Conservation (phyloP, 2,888 invertebrate species). For the Leucophenga maculata region DNA sequence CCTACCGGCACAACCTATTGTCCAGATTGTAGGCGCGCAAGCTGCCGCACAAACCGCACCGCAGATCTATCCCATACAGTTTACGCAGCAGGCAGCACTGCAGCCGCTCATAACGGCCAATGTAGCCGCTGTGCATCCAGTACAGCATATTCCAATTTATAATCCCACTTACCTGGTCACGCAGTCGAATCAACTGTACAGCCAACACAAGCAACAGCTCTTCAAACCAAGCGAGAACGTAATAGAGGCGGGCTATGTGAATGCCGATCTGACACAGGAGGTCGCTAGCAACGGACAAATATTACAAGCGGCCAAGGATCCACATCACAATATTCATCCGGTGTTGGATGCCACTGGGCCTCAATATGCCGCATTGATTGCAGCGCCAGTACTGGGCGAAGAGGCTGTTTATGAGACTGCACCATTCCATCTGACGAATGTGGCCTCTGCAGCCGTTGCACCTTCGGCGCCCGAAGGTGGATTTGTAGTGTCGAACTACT, state of each 20-base stretch:
- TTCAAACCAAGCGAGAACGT: constrained; percentile 75
- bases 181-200: constrained; percentile 71
- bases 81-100: constrained; percentile 71
- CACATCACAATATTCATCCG: constrained; percentile 64
- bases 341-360: constrained; percentile 59
- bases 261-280: constrained; percentile 68
- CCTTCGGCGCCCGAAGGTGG: constrained; percentile 59
- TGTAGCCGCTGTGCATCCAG: constrained; percentile 59
- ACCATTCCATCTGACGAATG: constrained; percentile 63
- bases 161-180: constrained; percentile 71
- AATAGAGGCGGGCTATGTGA: constrained; percentile 59
- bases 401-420: constrained; percentile 56
- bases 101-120: constrained; percentile 67
- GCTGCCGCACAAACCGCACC: constrained; percentile 73
- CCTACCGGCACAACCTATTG: constrained; percentile 63
- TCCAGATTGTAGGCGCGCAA: constrained; percentile 70
- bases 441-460: constrained; percentile 48
- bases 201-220: constrained; percentile 71
- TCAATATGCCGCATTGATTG: constrained; percentile 69
- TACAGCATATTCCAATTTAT: constrained; percentile 66
- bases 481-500: constrained; percentile 70
- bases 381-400: constrained; percentile 62
- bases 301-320: constrained; percentile 66
- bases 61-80: constrained; percentile 72
- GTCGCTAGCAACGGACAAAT: constrained; percentile 71